A percentile compares a stretch with the other conserved stretches of the same genome.
phyloP scores from a whole-genome alignment of 2,888 invertebrate species.

The Crioceris asparagi region DNA sequence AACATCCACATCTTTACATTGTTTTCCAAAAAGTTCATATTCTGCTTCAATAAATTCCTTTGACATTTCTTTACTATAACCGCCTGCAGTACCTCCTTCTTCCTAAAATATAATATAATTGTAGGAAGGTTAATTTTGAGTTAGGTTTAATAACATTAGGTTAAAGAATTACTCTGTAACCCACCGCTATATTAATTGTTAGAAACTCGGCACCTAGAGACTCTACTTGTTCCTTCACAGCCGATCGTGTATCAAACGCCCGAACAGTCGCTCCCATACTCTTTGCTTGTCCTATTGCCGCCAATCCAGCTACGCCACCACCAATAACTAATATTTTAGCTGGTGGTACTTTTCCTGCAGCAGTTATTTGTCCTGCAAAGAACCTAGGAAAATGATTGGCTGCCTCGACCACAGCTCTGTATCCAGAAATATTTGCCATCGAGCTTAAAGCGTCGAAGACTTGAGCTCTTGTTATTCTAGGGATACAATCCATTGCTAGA shows the following conservation, averaged over 20 bases:
- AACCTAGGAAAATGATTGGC: slow-evolving; percentile 84
- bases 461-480: slow-evolving; percentile 78
- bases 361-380: slow-evolving; percentile 83
- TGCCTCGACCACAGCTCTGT: slow-evolving; percentile 80
- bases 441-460: slow-evolving; percentile 84
- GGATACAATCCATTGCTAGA: slow-evolving; percentile 79
- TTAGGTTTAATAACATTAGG: background rate
- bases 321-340: slow-evolving; percentile 82
- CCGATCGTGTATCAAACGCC: slow-evolving; percentile 77
- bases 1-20: slow-evolving; percentile 75
- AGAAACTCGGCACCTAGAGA: slow-evolving; percentile 83
- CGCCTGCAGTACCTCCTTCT: slow-evolving; percentile 61
- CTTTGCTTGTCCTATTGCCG: slow-evolving; percentile 76
- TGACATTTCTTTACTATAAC: slow-evolving; percentile 81
- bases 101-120: slow-evolving; percentile 38
- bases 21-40: slow-evolving; percentile 75
- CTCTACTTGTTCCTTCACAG: slow-evolving; percentile 75
- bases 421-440: slow-evolving; percentile 85
- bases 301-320: slow-evolving; percentile 81
- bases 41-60: slow-evolving; percentile 78
- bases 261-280: slow-evolving; percentile 84
- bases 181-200: slow-evolving; percentile 62
- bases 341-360: slow-evolving; percentile 81
- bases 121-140: background rate
- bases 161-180: slow-evolving; percentile 2